Evolutionary conservation across 1,140 invertebrate species (phyloP).

Genomic region (Cepaea nemoralis): DNA sequence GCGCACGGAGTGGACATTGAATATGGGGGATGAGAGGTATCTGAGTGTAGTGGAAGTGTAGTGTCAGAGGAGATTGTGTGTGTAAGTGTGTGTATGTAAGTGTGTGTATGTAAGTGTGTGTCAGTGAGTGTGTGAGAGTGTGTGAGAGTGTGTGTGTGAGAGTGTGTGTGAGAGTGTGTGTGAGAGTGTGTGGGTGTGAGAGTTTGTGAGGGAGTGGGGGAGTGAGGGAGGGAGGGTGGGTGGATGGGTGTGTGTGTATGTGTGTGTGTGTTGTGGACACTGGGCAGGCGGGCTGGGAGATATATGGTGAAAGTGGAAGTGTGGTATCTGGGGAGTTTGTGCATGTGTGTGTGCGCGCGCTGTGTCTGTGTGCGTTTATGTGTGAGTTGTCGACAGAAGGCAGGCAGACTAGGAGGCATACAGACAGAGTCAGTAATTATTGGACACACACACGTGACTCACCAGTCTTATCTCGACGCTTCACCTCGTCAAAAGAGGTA

Average conservation of each 20-base stretch:
- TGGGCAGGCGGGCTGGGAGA: neutral
- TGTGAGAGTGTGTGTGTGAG: conserved; percentile 4
- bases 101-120: no score
- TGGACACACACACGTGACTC: neutral
- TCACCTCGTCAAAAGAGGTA: neutral
- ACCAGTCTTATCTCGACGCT: neutral
- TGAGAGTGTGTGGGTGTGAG: conserved; percentile 20
- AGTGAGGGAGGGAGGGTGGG: conserved; percentile 14
- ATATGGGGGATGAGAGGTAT: neutral
- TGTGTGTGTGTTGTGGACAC: neutral
- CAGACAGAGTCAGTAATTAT: no score
- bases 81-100: neutral
- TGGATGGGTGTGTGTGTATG: neutral
- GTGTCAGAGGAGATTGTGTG: no score
- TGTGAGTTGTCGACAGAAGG: no score
- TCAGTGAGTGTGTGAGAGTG: conserved; percentile 21
- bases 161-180: neutral
- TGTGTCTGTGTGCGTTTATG: no score
- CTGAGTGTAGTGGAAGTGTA: neutral
- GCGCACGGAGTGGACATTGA: neutral
- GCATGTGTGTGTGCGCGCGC: no score
- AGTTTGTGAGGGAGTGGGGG: neutral
- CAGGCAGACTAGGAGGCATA: no score
- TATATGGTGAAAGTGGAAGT: neutral
- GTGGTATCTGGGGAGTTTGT: neutral